Conservation (phyloP, 2,113 vertebrate species). For the Gallinago jamesoni region DNA sequence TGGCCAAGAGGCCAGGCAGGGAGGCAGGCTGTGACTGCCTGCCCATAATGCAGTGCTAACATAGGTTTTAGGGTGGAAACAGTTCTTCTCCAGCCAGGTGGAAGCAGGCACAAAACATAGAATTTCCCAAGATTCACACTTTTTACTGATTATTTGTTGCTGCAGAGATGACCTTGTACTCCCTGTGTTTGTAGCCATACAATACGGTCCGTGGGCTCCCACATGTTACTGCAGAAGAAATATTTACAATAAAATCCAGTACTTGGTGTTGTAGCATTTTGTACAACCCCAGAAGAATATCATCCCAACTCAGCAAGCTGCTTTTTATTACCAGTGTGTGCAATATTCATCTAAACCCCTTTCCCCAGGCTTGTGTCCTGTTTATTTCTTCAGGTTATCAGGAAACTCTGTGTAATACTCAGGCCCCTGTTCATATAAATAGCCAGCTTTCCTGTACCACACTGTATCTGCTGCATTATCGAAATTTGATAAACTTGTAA, state of each 20-base stretch:
- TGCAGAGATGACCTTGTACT: not conserved
- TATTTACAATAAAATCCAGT: not conserved
- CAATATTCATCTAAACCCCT: not conserved
- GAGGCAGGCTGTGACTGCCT: not conserved
- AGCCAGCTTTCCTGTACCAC: not conserved
- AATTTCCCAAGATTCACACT: not conserved
- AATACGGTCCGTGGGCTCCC: not conserved
- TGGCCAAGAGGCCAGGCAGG: fast-evolving
- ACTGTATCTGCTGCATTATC: not conserved
- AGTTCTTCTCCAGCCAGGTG: not conserved
- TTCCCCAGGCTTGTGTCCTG: not conserved
- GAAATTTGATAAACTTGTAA: not conserved
- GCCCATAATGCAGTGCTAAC: not conserved
- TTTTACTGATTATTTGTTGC: not conserved
- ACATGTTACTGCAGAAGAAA: not conserved
- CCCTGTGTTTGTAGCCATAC: not conserved
- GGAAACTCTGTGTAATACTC: not conserved
- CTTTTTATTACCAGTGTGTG: not conserved
- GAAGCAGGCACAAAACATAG: not conserved
- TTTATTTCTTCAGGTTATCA: not conserved
- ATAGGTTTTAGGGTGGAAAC: not conserved
- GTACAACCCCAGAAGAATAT: not conserved
- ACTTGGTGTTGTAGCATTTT: not conserved
- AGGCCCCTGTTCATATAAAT: not conserved
- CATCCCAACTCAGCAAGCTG: not conserved